Evolutionary conservation across 1,140 invertebrate genomes (phyloP).

Genomic region (Phymorhynchus buccinoides): DNA sequence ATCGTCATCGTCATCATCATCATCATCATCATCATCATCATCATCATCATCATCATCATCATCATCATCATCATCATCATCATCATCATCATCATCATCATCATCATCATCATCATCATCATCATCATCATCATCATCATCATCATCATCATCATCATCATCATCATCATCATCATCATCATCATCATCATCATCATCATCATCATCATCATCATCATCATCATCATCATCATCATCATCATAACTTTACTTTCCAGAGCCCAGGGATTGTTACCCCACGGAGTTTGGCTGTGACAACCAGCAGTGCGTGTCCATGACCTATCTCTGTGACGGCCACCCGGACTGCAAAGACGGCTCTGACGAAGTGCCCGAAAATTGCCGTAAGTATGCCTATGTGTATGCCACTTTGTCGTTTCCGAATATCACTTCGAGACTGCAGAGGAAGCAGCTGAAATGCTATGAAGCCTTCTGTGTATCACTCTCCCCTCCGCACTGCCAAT

Average conservation of each 20-base stretch:
- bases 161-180: not conserved
- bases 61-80: no score
- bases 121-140: no score
- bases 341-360: constrained; percentile 66
- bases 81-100: no score
- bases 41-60: not conserved
- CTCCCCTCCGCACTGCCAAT: no score
- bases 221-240: not conserved
- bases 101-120: not conserved
- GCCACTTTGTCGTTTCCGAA: no score
- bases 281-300: constrained; percentile 59
- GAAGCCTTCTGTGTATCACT: no score
- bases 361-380: constrained; percentile 53
- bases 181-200: no score
- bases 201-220: no score
- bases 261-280: constrained; percentile 32
- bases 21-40: not conserved
- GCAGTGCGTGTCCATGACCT: constrained; percentile 79
- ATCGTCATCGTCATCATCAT: no score
- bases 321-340: constrained; percentile 75
- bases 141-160: no score
- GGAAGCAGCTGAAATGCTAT: no score
- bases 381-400: constrained; percentile 44
- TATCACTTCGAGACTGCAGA: no score
- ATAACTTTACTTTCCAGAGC: constrained; percentile 47